These are phyloP conservation scores for Nansenia antarctica DNA, from an alignment of 2,113 vertebrate genomes.

Conservation along the genomic window DNA sequence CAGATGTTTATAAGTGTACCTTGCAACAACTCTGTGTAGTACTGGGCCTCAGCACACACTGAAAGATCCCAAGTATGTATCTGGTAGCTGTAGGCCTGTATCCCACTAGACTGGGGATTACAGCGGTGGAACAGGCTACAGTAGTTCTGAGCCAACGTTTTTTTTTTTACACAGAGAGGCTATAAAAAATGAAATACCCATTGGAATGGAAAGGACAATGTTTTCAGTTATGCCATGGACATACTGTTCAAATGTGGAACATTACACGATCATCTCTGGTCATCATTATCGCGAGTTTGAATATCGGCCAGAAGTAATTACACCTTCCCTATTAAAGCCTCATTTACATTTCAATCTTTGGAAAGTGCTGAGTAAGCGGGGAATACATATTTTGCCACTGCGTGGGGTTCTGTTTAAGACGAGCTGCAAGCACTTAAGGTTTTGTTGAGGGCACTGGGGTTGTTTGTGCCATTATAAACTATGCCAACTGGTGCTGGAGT, in stretches of 20 bases:
- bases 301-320: slow-evolving; percentile 18
- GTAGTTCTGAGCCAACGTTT: neutral
- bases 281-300: slow-evolving; percentile 22
- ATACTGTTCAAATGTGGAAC: slow-evolving; percentile 4
- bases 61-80: neutral
- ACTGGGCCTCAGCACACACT: neutral
- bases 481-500: no score
- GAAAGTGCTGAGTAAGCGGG: slow-evolving; percentile 9
- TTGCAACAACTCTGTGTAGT: neutral
- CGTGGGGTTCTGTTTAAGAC: neutral
- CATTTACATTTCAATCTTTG: neutral
- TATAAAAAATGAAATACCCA: neutral
- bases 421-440: neutral
- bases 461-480: neutral
- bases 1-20: neutral
- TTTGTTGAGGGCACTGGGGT: neutral
- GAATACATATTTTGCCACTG: neutral
- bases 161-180: neutral
- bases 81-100: neutral
- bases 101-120: neutral
- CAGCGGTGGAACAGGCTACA: neutral
- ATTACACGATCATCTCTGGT: neutral
- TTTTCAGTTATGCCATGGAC: neutral
- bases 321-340: slow-evolving; percentile 16
- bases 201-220: neutral